Base-by-base conservation (phyloP, 1,140 invertebrate genomes). In the Diploscapter pachys region DNA sequence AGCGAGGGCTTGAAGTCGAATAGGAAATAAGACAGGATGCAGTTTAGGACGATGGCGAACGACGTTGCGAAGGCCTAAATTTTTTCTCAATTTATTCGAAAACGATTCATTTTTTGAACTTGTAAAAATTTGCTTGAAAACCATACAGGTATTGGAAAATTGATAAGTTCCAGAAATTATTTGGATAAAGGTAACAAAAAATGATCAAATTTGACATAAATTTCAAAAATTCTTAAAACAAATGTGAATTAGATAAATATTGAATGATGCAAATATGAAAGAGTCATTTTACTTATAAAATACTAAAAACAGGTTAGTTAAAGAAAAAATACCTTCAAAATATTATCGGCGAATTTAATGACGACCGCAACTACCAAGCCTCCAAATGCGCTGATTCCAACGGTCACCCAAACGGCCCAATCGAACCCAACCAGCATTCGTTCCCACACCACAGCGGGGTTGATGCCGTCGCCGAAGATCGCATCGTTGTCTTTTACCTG, bases 271-370 rank as follows among this genome's bases (percentile, higher is more conserved):
- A 31, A 31, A 31, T 31, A 31, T 31, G 31, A 31, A 31, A 31
- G 1, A 31, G 31, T 1, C 31, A 31, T 31, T 31, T 31, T 31
- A 31, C 31, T 31, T 31, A 31, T 31, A 31, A 31, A 31, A 1
- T 31, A 31, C 31, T 31, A 31, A 31, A 31, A 31, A 31, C 31
- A 31, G 1, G 31, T 31, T 31, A 31, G 31, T 31, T 31, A 31
- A 31, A 31, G 31, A 31, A 55, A 55, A 5, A 52, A 52, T 5
- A 72, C 83, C 68, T 97, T 97, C 5, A 96, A 87, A 83, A 97
- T 96, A 86, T 97, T 97, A 86, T 96, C 95, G 3, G 95, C 94
- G 86, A 95, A 95, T 88, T 96, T 97, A 5, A 97, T 94, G 5
- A 97, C 95, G 79, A 96, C 90, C 3, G 94, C 95, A 5, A 96